These are phyloP conservation scores for Microctenopoma steveboyesi DNA, from an alignment of 2,797 vertebrate genomes.

Conservation along the genomic window DNA sequence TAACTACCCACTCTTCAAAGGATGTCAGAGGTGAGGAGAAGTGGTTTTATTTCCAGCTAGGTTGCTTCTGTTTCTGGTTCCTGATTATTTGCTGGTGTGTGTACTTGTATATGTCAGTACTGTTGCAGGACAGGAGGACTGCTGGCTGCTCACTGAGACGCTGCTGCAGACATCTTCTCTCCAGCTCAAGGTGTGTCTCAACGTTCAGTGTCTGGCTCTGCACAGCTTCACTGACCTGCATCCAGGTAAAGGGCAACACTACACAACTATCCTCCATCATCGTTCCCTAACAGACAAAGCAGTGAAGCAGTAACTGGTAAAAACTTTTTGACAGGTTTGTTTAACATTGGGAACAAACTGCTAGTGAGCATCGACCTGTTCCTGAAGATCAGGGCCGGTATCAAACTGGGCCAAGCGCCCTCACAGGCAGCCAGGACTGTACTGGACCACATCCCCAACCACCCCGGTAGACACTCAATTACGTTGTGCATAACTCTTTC, in stretches of 20 bases:
- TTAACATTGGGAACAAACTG: conserved; percentile 95
- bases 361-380: conserved; percentile 96
- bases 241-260: conserved; percentile 83
- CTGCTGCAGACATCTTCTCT: conserved; percentile 90
- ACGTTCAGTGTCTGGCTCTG: conserved; percentile 92
- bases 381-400: conserved; percentile 89
- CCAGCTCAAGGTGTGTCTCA: conserved; percentile 94
- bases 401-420: conserved; percentile 90
- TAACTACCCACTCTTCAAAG: conserved; percentile 91
- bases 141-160: conserved; percentile 93
- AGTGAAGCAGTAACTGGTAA: too few relatives aligned
- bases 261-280: not conserved
- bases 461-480: conserved; percentile 65
- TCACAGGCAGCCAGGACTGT: conserved; percentile 83
- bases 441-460: conserved; percentile 79
- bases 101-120: conserved; percentile 77
- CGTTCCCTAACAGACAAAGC: not conserved
- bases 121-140: conserved; percentile 91
- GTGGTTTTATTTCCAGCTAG: not conserved
- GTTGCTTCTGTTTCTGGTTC: not conserved
- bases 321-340: conserved; percentile 85
- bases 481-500: too few relatives aligned
- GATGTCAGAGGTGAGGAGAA: conserved; percentile 86
- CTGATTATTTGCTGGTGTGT: conserved; percentile 13
- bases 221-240: conserved; percentile 96